These are phyloP conservation scores for Diaprepes abbreviatus DNA, from an alignment of 2,888 invertebrate species.

Conservation along the genomic window DNA sequence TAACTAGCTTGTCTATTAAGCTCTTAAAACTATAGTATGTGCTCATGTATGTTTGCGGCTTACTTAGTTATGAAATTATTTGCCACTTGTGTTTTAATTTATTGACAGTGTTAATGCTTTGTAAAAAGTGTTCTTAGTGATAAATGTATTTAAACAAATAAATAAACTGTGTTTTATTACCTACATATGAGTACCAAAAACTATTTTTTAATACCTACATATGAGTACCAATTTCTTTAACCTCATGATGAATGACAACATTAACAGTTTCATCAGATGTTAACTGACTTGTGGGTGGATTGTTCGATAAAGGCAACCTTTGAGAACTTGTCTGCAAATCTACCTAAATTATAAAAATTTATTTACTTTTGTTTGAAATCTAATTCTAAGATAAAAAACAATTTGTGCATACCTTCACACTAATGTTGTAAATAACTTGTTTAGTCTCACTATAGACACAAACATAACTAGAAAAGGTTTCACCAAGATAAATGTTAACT, in stretches of 20 bases:
- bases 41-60: no score
- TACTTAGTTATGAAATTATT: no score
- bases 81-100: no score
- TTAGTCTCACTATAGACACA: conserved; percentile 96
- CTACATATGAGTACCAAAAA: no score
- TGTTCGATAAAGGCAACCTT: conserved; percentile 84
- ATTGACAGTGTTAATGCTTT: no score
- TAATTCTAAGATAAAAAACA: no score
- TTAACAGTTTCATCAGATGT: conserved; percentile 89
- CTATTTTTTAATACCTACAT: conserved; percentile 76
- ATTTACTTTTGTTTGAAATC: no score
- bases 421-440: conserved; percentile 85
- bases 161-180: no score
- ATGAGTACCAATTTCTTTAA: conserved; percentile 98
- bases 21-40: no score
- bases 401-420: conserved; percentile 84
- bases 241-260: conserved; percentile 97
- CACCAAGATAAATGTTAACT: conserved; percentile 97
- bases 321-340: conserved; percentile 95
- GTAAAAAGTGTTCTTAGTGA: no score
- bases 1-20: no score
- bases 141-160: no score
- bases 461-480: conserved; percentile 98
- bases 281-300: conserved; percentile 72
- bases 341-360: conserved; percentile 71